Conservation (phyloP, 2,797 vertebrate species). For the Macrochelys suwanniensis region DNA sequence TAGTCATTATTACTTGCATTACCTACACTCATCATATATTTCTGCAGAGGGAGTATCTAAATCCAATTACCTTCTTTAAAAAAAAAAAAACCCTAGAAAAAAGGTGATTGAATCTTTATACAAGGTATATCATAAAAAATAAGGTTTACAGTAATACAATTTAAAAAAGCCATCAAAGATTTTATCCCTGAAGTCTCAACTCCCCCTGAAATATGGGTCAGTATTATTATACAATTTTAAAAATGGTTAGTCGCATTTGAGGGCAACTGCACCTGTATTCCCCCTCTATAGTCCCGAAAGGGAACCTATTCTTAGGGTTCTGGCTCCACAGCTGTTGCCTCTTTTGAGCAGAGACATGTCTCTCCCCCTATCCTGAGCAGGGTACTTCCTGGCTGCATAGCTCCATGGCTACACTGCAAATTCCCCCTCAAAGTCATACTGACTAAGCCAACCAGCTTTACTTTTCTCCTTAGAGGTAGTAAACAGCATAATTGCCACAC, state of each 20-base stretch:
- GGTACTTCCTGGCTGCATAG: not conserved
- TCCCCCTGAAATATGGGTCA: not conserved
- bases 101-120: not conserved
- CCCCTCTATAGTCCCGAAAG: not conserved
- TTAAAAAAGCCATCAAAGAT: not conserved
- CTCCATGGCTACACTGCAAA: not conserved
- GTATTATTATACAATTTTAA: not conserved
- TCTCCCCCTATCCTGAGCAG: not conserved
- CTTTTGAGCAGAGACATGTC: not conserved
- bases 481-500: not conserved
- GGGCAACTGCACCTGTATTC: not conserved
- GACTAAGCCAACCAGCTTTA: not conserved
- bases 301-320: not conserved
- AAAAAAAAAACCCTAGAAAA: not conserved
- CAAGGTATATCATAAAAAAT: not conserved
- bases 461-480: not conserved
- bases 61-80: slow-evolving; percentile 21
- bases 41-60: not conserved
- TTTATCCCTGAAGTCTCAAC: not conserved
- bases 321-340: not conserved
- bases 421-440: not conserved
- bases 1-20: slow-evolving; percentile 16
- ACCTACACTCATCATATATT: slow-evolving; percentile 4
- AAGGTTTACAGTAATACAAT: not conserved
- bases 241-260: not conserved